Evolutionary conservation across 2,888 invertebrate species (phyloP).

Genomic region (Falcaria lacertinaria): DNA sequence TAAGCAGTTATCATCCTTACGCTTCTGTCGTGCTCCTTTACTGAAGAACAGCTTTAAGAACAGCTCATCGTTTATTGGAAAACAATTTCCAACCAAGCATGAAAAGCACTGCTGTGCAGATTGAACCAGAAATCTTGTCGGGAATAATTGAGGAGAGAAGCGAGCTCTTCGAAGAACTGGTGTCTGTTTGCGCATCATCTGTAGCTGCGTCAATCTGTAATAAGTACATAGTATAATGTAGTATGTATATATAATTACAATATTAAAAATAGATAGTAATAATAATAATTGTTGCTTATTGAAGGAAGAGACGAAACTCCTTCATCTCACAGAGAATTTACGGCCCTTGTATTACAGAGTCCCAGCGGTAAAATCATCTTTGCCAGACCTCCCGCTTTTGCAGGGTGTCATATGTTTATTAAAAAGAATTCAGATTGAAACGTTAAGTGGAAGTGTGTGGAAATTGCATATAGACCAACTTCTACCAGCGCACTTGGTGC

Average conservation of each 20-base stretch:
- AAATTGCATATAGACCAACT: too few species aligned
- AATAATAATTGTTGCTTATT: too few species aligned
- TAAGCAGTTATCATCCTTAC: conserved; percentile 39
- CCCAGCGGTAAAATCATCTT: too few species aligned
- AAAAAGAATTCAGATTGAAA: too few species aligned
- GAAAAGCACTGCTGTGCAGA: conserved; percentile 82
- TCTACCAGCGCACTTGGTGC: too few species aligned
- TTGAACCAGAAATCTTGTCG: conserved; percentile 74
- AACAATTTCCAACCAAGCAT: conserved; percentile 82
- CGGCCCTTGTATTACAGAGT: too few species aligned
- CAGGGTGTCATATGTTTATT: too few species aligned
- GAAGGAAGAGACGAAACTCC: too few species aligned
- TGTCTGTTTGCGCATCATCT: conserved; percentile 23
- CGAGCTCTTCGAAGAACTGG: conserved; percentile 51
- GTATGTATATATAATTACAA: conserved; percentile 10
- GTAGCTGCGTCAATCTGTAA: conserved; percentile 61
- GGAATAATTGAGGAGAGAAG: conserved; percentile 79
- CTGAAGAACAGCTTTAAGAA: neutral
- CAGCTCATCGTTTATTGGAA: conserved; percentile 76
- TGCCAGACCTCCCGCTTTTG: too few species aligned
- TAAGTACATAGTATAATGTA: conserved; percentile 11
- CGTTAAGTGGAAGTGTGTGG: too few species aligned
- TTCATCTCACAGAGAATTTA: too few species aligned
- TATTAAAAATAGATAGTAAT: too few species aligned
- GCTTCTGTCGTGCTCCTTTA: conserved; percentile 15